Evolutionary conservation across 2,113 vertebrate species (phyloP).

Genomic region (Corythornis madagascariensis): DNA sequence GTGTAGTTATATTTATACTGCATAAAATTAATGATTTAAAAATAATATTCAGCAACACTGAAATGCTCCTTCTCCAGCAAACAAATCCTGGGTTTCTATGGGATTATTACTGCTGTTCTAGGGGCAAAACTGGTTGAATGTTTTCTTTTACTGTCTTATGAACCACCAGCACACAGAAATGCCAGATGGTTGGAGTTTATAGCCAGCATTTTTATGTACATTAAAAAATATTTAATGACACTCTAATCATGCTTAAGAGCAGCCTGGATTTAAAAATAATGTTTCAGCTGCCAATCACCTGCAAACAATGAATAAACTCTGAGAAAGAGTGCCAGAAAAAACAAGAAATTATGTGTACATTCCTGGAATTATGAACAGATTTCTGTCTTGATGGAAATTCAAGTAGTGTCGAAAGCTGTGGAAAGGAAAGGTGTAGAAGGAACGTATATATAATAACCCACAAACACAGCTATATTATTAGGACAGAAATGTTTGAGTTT

Average conservation of each 20-base stretch:
- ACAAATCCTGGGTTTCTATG: not conserved
- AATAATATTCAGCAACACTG: not conserved
- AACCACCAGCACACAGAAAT: not conserved
- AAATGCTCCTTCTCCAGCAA: not conserved
- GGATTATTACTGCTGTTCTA: not conserved
- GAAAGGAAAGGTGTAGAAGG: constrained; percentile 40
- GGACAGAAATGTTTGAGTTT: constrained; percentile 24
- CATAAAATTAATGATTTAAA: not conserved
- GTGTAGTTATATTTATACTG: not conserved
- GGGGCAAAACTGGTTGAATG: not conserved
- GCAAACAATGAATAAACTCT: constrained; percentile 43
- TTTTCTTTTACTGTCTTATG: constrained; percentile 19
- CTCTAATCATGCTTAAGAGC: constrained; percentile 7
- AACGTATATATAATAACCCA: not conserved
- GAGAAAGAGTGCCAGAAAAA: constrained; percentile 48
- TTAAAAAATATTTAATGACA: constrained; percentile 45
- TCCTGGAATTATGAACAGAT: constrained; percentile 50
- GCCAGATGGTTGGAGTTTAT: constrained; percentile 30
- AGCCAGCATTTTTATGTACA: constrained; percentile 14
- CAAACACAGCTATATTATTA: constrained; percentile 5
- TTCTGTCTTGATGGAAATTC: constrained; percentile 47
- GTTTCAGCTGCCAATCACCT: constrained; percentile 25
- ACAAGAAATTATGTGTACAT: constrained; percentile 9
- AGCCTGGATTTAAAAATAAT: constrained; percentile 54
- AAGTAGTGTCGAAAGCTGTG: constrained; percentile 29